Conservation (phyloP, 2,888 invertebrate species). For the Tanypteryx hageni region DNA sequence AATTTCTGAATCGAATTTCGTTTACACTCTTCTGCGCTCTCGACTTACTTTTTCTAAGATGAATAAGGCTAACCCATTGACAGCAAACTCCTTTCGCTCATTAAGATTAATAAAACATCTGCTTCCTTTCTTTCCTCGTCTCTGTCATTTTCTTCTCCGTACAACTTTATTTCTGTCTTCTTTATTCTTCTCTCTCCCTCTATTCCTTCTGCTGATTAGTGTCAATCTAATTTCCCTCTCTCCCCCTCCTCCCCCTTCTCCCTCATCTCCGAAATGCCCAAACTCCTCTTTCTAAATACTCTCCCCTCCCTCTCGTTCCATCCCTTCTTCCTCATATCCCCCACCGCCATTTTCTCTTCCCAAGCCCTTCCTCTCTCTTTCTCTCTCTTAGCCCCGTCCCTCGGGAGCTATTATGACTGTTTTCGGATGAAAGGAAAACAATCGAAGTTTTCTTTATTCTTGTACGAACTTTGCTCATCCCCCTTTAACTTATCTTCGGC, state of each 20-base stretch:
- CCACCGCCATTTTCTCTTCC: background rate
- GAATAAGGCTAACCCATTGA: too few relatives aligned
- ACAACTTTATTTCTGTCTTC: background rate
- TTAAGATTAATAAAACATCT: too few relatives aligned
- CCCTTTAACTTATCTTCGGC: background rate
- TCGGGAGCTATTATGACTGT: constrained; percentile 52
- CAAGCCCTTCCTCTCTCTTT: background rate
- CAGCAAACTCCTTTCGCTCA: too few relatives aligned
- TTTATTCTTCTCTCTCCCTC: background rate
- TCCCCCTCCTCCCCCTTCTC: background rate
- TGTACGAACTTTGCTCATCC: constrained; percentile 46
- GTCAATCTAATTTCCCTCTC: background rate
- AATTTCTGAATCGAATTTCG: too few relatives aligned
- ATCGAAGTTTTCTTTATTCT: constrained; percentile 57
- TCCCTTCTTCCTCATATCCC: background rate
- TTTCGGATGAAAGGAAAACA: constrained; percentile 59
- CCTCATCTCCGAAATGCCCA: background rate
- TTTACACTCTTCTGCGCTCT: too few relatives aligned
- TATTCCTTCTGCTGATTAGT: background rate
- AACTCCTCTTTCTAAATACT: background rate
- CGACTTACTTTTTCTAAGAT: too few relatives aligned
- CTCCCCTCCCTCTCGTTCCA: background rate
- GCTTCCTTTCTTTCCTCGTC: too few relatives aligned
- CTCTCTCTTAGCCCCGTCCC: constrained; percentile 11
- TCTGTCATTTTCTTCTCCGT: too few relatives aligned